Percentiles rank a stretch among this genome's conserved stretches.
phyloP scores from a whole-genome alignment of 64 coral and sea anemone genomes.

The Stichodactyla helianthus region DNA sequence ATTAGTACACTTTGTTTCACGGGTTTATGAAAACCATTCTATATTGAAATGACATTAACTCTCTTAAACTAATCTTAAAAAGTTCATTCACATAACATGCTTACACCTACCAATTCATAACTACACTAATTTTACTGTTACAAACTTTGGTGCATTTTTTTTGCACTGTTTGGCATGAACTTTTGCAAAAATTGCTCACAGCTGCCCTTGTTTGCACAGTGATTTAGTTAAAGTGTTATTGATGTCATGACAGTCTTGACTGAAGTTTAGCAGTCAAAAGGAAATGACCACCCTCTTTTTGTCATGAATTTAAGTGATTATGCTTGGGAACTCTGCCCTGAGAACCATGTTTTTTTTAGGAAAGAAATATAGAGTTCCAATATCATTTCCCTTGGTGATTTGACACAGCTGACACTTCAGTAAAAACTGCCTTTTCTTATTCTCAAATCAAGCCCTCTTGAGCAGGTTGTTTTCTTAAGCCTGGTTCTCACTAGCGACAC shows the following conservation, averaged over 20 bases:
- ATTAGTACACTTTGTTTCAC: too few relatives aligned
- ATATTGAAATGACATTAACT: neutral
- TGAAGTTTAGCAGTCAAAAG: neutral
- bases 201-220: neutral
- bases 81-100: conserved; percentile 22
- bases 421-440: neutral
- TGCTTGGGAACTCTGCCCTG: too few relatives aligned
- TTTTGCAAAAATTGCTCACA: neutral
- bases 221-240: neutral
- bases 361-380: too few relatives aligned
- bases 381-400: neutral
- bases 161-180: neutral
- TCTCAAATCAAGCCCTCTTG: neutral
- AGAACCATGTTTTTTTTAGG: neutral
- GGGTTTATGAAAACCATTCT: too few relatives aligned
- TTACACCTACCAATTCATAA: conserved; percentile 12
- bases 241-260: neutral
- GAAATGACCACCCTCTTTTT: neutral
- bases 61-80: neutral
- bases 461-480: neutral
- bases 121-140: neutral
- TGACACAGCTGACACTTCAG: neutral
- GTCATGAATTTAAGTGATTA: neutral
- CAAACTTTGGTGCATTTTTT: neutral
- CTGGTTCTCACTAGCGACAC: too few relatives aligned